A percentile compares a stretch with the other conserved stretches of the same genome.
Evolutionary conservation across 2,113 vertebrate species (phyloP).

Genomic region (Ammodytes marinus): DNA sequence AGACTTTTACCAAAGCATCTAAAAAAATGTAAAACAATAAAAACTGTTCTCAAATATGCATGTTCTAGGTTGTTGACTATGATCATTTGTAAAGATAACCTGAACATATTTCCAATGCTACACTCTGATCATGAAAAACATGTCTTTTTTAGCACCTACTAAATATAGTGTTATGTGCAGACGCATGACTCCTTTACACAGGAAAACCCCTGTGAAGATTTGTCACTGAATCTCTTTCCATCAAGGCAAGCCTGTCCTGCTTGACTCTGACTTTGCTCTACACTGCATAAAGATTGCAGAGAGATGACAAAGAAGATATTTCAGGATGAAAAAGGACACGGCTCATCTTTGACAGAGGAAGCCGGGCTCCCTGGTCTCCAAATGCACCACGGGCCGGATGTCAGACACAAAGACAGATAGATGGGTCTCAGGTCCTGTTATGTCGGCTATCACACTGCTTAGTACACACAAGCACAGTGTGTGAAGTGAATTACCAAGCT

Average conservation of each 20-base stretch:
- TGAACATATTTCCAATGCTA: background rate
- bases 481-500: slow-evolving; percentile 22
- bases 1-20: no score
- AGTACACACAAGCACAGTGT: background rate
- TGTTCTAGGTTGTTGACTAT: background rate
- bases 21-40: background rate
- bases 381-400: slow-evolving; percentile 16
- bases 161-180: background rate
- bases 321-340: slow-evolving; percentile 7
- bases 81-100: background rate
- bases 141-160: background rate
- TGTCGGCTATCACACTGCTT: slow-evolving; percentile 3
- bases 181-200: background rate
- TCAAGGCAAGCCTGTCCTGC: slow-evolving; percentile 16
- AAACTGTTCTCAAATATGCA: background rate
- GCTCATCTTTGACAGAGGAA: slow-evolving; percentile 27
- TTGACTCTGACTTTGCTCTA: background rate
- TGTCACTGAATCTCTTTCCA: background rate
- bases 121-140: background rate
- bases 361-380: slow-evolving; percentile 28
- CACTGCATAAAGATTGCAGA: background rate
- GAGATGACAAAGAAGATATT: slow-evolving; percentile 30
- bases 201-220: background rate
- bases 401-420: slow-evolving; percentile 50
- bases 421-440: slow-evolving; percentile 15